Conservation (phyloP, 1,140 invertebrate species). For the Kradibia gibbosae region DNA sequence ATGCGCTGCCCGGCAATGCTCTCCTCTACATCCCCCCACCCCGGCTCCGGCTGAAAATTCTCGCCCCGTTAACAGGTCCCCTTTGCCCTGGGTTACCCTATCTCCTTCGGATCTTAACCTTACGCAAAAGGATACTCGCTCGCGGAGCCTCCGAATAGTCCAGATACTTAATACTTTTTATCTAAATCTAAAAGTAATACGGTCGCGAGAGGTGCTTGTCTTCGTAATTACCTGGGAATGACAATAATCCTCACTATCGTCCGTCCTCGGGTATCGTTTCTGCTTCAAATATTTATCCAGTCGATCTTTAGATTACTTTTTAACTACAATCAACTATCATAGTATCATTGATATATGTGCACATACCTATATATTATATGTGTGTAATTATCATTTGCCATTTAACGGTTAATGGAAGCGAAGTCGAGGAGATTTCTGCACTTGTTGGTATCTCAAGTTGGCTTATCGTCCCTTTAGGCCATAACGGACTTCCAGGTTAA, state of each 20-base stretch:
- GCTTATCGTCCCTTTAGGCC: not conserved
- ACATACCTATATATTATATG: too few species aligned
- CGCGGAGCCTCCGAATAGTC: not conserved
- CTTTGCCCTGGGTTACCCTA: conserved; percentile 9
- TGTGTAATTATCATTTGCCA: not conserved
- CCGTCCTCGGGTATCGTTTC: too few species aligned
- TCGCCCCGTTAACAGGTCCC: not conserved
- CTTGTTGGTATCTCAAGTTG: not conserved
- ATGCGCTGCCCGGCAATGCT: too few species aligned
- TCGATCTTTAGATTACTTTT: too few species aligned
- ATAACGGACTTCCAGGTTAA: not conserved
- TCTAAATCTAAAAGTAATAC: not conserved
- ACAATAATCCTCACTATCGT: not conserved
- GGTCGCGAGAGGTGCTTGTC: not conserved
- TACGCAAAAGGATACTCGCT: not conserved
- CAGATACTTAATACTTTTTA: conserved; percentile 4
- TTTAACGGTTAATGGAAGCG: conserved; percentile 1
- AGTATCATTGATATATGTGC: too few species aligned
- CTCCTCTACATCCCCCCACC: too few species aligned
- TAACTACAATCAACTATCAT: too few species aligned
- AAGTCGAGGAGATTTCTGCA: not conserved
- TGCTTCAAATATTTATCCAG: not conserved
- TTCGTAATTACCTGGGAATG: not conserved
- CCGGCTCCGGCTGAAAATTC: not conserved
- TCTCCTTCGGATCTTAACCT: not conserved